Evolutionary conservation across 2,113 vertebrate species (phyloP), one percentile per base, ranked within the genome.

Genomic region (Cyprichromis sp.): DNA sequence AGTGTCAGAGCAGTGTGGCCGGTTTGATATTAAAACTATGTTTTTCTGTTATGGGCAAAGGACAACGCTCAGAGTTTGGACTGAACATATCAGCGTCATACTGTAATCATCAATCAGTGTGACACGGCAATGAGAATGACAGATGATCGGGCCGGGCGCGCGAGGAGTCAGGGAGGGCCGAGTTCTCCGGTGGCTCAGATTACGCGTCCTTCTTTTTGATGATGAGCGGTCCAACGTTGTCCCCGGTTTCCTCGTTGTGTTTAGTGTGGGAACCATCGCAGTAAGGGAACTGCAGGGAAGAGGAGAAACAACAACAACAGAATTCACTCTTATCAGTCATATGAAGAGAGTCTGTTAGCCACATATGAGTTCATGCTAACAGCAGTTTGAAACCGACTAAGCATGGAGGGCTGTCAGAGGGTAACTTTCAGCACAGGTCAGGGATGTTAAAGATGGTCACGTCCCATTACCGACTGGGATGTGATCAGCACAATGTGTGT

Each of bases 181-280:
- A 14, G 16, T 21, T 34, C n/a, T 36, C 13, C 3, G 19, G 14
- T 17, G 8, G 42, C 68, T 9, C 3, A 38, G 31, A 6, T 96
- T 97, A 99, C 0, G 95, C 93, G 0, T 95, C 95, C 84, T 52
- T 96, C 92, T 94, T 96, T 79, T 96, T 97, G 91, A 97, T 96
- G 92, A 97, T 97, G 85, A 97, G 95, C 0, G 97, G 97, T 2
- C 97, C 97, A 2, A 97, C 96, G 26, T 97, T 97, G 95, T 97
- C 97, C 2, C 97, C 96, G 2, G 96, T 97, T 81, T 96, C 95
- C 21, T 96, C 93, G 52, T 97, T 97, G 94, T 97, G 97, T 89
- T 96, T 96, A 92, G 93, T 13, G 85, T 97, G 97, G 68, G 96
- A 59, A 1, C 97, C 97, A 21, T 97, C 97, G 8, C 97, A 97